These are phyloP conservation scores for Corynorhinus townsendii DNA, from an alignment of 2,113 vertebrate genomes.

Conservation along the genomic window DNA sequence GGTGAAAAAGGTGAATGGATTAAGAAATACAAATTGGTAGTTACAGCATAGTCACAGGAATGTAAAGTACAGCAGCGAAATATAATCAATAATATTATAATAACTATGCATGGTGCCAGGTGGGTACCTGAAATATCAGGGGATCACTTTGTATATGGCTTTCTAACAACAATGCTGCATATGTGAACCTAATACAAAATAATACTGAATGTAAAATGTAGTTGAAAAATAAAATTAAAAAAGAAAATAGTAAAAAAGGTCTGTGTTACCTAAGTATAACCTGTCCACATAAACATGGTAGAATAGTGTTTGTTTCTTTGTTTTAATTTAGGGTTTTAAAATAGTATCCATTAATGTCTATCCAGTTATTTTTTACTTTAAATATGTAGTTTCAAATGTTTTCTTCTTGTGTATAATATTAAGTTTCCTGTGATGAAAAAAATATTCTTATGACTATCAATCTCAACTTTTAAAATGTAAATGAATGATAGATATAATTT, in stretches of 20 bases:
- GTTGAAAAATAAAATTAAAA: background rate
- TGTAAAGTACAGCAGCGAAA: background rate
- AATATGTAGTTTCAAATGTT: background rate
- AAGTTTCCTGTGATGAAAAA: background rate
- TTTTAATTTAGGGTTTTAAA: background rate
- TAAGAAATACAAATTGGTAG: background rate
- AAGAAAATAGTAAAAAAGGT: background rate
- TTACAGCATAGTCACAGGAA: background rate
- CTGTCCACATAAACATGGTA: background rate
- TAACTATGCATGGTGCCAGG: background rate
- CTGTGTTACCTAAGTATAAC: background rate
- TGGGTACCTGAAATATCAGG: background rate
- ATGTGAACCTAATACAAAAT: background rate
- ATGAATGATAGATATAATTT: background rate
- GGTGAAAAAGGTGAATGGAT: background rate
- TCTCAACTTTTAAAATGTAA: background rate
- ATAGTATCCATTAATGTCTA: background rate
- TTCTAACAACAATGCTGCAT: background rate
- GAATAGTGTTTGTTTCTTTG: background rate
- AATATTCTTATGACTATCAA: background rate
- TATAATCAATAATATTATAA: background rate
- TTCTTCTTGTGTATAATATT: background rate
- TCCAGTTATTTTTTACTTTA: conserved; percentile 19
- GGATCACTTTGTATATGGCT: background rate
- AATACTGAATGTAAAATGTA: background rate